Percentiles rank a stretch among this genome's conserved stretches.
Evolutionary conservation across 2,888 invertebrate species (phyloP).

Genomic region (Rotaria socialis): DNA sequence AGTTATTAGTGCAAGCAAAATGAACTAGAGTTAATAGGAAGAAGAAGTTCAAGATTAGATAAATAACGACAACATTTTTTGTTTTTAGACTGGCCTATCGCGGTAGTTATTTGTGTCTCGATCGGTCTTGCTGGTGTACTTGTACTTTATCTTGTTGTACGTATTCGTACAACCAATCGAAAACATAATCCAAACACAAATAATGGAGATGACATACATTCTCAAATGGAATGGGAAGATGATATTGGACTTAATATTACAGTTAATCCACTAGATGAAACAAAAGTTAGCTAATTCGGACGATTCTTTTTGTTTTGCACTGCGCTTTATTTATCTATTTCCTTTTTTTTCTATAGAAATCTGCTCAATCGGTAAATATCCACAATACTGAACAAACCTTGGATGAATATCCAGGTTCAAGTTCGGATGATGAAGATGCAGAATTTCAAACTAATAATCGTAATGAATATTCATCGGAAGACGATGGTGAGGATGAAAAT

Average conservation of each 20-base stretch:
- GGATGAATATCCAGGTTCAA: neutral
- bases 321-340: neutral
- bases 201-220: neutral
- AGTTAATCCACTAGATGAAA: conserved; percentile 20
- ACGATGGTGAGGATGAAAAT: neutral
- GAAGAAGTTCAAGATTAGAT: neutral
- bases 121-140: conserved; percentile 28
- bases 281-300: neutral
- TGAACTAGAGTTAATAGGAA: neutral
- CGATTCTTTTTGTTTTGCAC: neutral
- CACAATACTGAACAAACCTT: neutral
- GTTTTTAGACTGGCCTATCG: neutral
- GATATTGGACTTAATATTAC: conserved; percentile 18
- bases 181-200: neutral
- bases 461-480: neutral
- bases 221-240: conserved; percentile 36
- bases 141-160: conserved; percentile 2
- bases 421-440: conserved; percentile 9
- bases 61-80: neutral
- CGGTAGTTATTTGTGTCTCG: neutral
- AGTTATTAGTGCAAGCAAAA: neutral
- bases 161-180: neutral
- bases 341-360: neutral
- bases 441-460: neutral
- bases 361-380: neutral